Conservation (phyloP, 2,888 invertebrate species). For the Corythucha ciliata region DNA sequence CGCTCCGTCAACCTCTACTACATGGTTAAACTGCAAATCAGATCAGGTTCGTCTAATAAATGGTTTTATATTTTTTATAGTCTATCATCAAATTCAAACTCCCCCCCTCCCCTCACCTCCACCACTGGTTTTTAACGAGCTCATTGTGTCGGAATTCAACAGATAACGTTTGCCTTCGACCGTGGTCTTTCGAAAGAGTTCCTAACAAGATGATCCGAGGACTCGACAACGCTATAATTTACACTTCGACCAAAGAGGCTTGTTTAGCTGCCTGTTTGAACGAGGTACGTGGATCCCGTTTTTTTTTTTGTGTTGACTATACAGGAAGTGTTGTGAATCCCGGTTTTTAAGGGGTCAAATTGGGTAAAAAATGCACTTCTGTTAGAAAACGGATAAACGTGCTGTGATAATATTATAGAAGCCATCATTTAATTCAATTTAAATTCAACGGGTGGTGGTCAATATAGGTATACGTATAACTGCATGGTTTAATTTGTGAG, state of each 20-base stretch:
- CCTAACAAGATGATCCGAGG: constrained; percentile 87
- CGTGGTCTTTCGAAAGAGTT: constrained; percentile 88
- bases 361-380: no score
- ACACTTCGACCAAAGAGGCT: constrained; percentile 88
- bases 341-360: no score
- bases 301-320: no score
- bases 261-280: constrained; percentile 86
- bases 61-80: neutral
- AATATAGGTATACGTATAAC: no score
- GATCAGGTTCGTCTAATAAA: constrained; percentile 50
- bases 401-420: no score
- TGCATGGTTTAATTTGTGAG: no score
- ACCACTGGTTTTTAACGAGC: neutral
- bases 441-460: no score
- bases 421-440: no score
- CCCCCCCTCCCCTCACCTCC: neutral
- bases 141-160: constrained; percentile 24
- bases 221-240: constrained; percentile 82
- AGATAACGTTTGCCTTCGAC: constrained; percentile 83
- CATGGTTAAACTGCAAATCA: constrained; percentile 84
- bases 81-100: neutral
- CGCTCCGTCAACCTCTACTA: constrained; percentile 86
- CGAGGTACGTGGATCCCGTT: constrained; percentile 51
- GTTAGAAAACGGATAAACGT: no score
- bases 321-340: no score